These are phyloP conservation scores for Hippocampus kuda DNA, from an alignment of 2,797 vertebrate species.

Conservation along the genomic window DNA sequence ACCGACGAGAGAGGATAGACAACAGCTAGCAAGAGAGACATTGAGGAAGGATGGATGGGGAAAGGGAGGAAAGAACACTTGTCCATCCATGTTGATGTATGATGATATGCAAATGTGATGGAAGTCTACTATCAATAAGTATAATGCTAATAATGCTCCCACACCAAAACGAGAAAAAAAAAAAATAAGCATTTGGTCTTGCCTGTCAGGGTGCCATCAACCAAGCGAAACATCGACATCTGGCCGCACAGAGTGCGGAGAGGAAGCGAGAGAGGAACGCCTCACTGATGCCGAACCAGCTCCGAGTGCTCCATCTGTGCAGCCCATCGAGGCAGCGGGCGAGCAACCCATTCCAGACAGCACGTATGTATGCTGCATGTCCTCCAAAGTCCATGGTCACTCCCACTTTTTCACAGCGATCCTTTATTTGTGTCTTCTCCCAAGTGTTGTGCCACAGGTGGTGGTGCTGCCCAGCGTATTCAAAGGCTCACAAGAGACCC, in stretches of 20 bases:
- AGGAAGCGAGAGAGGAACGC: slow-evolving; percentile 9
- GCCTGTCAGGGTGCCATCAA: slow-evolving; percentile 25
- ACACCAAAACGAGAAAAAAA: too few relatives aligned
- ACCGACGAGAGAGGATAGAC: neutral
- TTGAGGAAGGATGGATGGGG: neutral
- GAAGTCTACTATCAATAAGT: neutral
- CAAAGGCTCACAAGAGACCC: slow-evolving; percentile 50
- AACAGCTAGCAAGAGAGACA: neutral
- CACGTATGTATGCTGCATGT: slow-evolving; percentile 45
- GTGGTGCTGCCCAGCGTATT: slow-evolving; percentile 49
- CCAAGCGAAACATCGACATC: slow-evolving; percentile 16
- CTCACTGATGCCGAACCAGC: slow-evolving; percentile 13
- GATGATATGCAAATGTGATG: neutral
- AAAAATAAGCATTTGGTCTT: neutral
- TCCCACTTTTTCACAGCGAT: neutral
- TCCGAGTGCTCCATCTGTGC: slow-evolving; percentile 24
- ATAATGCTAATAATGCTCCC: too few relatives aligned
- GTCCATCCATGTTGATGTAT: neutral
- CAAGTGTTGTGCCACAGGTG: slow-evolving; percentile 29
- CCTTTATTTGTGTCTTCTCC: slow-evolving; percentile 6
- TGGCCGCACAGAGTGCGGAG: slow-evolving; percentile 7
- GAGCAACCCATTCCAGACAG: slow-evolving; percentile 11
- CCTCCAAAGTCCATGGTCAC: neutral
- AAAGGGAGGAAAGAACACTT: neutral
- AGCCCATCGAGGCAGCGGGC: slow-evolving; percentile 18